Conservation (phyloP, 1,140 invertebrate genomes). For the Drosophila serrata region DNA sequence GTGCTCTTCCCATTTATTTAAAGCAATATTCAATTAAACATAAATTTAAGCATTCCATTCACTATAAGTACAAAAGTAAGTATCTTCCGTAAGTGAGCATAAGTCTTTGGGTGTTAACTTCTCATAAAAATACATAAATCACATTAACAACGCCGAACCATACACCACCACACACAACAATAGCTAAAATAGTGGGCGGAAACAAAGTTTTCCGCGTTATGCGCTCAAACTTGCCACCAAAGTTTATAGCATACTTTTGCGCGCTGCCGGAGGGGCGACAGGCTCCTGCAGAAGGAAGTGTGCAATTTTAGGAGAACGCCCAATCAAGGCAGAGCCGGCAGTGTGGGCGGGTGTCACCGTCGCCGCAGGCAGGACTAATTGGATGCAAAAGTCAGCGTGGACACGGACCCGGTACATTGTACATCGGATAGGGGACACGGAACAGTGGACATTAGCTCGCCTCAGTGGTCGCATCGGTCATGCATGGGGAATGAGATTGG, state of each 20-base stretch:
- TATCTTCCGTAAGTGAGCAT: slow-evolving; percentile 2
- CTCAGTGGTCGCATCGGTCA: slow-evolving; percentile 36
- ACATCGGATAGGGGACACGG: slow-evolving; percentile 24
- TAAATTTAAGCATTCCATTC: neutral
- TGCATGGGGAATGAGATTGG: slow-evolving; percentile 54
- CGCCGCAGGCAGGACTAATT: slow-evolving; percentile 60
- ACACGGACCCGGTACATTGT: slow-evolving; percentile 30
- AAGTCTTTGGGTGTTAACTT: slow-evolving; percentile 27
- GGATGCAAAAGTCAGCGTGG: slow-evolving; percentile 55
- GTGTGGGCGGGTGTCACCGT: slow-evolving; percentile 6
- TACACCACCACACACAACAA: slow-evolving; percentile 20
- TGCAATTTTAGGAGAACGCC: slow-evolving; percentile 55
- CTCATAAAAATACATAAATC: slow-evolving; percentile 27
- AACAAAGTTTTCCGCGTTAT: slow-evolving; percentile 36
- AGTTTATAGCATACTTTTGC: slow-evolving; percentile 59
- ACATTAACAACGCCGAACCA: slow-evolving; percentile 14
- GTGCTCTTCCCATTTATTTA: too few relatives aligned
- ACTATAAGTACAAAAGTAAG: neutral
- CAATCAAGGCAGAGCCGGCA: slow-evolving; percentile 47
- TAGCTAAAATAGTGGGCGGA: slow-evolving; percentile 27
- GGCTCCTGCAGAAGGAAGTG: slow-evolving; percentile 45
- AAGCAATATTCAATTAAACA: slow-evolving; percentile 13
- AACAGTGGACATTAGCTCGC: slow-evolving; percentile 65
- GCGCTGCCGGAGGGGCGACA: slow-evolving; percentile 11
- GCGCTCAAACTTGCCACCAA: slow-evolving; percentile 45